phyloP scores from a whole-genome alignment of 2,797 vertebrate species.

The Iguana delicatissima region DNA sequence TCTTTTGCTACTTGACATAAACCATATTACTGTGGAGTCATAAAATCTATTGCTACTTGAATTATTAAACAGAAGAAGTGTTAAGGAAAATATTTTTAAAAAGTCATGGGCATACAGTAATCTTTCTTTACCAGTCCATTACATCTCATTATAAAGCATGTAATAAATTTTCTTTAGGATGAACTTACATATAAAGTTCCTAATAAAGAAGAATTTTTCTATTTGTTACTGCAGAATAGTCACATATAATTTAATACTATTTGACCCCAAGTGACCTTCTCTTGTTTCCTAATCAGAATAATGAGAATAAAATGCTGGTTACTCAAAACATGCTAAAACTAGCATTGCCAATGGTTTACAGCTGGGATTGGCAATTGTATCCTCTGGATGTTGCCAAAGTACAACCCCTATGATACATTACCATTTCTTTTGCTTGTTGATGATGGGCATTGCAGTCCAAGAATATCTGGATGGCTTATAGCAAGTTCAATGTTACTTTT shows the following conservation, averaged over 20 bases:
- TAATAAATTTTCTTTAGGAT: not conserved
- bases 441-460: not conserved
- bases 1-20: fast-evolving
- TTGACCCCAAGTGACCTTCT: not conserved
- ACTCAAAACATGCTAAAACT: conserved; percentile 20
- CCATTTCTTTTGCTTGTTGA: not conserved
- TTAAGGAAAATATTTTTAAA: not conserved
- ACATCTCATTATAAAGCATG: not conserved
- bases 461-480: not conserved
- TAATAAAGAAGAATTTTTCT: not conserved
- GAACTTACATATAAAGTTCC: not conserved
- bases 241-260: not conserved
- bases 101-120: fast-evolving
- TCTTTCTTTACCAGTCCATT: not conserved
- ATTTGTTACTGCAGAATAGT: not conserved
- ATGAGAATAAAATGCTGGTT: conserved; percentile 38
- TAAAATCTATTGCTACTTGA: not conserved
- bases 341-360: conserved; percentile 32
- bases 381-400: not conserved
- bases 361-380: not conserved
- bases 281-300: conserved; percentile 1
- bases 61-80: not conserved
- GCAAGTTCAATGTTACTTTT: not conserved
- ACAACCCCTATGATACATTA: not conserved
- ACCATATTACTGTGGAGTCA: not conserved